These are phyloP conservation scores for Sarcophaga bullata DNA, from an alignment of 1,140 invertebrate genomes.

Conservation along the genomic window DNA sequence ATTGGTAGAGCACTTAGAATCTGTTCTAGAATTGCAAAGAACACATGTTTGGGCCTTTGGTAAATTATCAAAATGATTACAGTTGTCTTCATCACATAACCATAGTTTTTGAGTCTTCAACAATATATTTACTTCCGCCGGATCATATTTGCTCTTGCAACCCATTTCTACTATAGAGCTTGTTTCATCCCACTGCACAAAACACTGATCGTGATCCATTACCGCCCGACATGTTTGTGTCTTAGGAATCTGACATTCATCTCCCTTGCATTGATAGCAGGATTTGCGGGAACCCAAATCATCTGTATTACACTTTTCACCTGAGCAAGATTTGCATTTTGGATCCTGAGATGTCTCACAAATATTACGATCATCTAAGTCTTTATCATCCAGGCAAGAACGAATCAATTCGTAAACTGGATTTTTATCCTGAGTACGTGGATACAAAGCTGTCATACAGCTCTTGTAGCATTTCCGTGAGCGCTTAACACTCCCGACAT, in stretches of 20 bases:
- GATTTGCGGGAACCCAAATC: conserved; percentile 52
- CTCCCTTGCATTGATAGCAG: conserved; percentile 53
- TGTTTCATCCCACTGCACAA: conserved; percentile 51
- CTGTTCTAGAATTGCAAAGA: conserved; percentile 56
- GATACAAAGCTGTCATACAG: conserved; percentile 59
- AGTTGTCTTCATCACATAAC: conserved; percentile 57
- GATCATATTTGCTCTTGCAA: conserved; percentile 58
- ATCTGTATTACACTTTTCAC: conserved; percentile 49
- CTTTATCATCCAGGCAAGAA: conserved; percentile 56
- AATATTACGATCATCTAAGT: conserved; percentile 52
- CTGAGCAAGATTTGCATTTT: conserved; percentile 52
- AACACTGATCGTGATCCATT: conserved; percentile 52
- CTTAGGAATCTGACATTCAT: conserved; percentile 50
- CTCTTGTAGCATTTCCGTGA: conserved; percentile 50
- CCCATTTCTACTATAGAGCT: conserved; percentile 49
- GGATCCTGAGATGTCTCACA: conserved; percentile 47
- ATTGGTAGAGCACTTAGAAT: conserved; percentile 49
- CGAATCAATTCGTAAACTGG: conserved; percentile 53
- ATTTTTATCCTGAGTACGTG: conserved; percentile 48
- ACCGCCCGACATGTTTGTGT: conserved; percentile 54
- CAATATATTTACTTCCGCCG: conserved; percentile 48
- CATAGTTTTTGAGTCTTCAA: conserved; percentile 52
- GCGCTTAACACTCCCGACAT: conserved; percentile 48
- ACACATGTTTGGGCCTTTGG: conserved; percentile 48
- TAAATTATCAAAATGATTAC: conserved; percentile 51